Evolutionary conservation across 2,113 vertebrate genomes (phyloP).

Genomic region (Pluvianellus socialis): DNA sequence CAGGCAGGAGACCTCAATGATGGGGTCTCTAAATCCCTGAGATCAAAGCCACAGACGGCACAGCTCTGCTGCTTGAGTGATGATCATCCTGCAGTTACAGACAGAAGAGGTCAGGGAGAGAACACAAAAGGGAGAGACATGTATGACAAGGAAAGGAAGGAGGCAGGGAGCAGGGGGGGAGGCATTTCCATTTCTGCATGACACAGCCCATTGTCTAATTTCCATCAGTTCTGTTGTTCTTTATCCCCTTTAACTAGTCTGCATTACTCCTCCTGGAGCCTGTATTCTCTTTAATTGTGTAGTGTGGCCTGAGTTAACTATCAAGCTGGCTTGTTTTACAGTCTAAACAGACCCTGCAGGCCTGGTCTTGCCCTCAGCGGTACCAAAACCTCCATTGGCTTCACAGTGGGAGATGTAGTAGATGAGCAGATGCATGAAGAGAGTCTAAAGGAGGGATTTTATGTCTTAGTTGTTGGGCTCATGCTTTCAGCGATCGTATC

Average conservation of each 20-base stretch:
- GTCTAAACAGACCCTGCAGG: background rate
- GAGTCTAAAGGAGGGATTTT: background rate
- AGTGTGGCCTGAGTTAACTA: background rate
- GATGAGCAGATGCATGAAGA: background rate
- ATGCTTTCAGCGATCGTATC: background rate
- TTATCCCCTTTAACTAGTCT: background rate
- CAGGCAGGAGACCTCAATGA: background rate
- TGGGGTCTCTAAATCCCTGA: background rate
- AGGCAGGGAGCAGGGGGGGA: too few relatives aligned
- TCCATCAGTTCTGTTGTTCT: background rate
- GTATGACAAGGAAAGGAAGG: background rate
- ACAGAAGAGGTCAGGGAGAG: background rate
- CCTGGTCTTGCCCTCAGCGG: background rate
- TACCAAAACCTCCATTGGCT: background rate
- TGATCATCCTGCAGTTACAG: background rate
- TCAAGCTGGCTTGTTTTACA: background rate
- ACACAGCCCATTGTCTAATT: background rate
- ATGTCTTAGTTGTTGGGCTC: background rate
- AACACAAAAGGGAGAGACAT: background rate
- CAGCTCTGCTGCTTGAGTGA: background rate
- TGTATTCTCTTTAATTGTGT: background rate
- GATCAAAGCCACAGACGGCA: background rate
- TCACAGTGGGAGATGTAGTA: background rate
- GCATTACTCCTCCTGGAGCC: background rate
- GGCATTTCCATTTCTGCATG: background rate